Evolutionary conservation across 2,113 vertebrate species (phyloP), one percentile per base, ranked within the genome.

Genomic region (Ictalurus furcatus): DNA sequence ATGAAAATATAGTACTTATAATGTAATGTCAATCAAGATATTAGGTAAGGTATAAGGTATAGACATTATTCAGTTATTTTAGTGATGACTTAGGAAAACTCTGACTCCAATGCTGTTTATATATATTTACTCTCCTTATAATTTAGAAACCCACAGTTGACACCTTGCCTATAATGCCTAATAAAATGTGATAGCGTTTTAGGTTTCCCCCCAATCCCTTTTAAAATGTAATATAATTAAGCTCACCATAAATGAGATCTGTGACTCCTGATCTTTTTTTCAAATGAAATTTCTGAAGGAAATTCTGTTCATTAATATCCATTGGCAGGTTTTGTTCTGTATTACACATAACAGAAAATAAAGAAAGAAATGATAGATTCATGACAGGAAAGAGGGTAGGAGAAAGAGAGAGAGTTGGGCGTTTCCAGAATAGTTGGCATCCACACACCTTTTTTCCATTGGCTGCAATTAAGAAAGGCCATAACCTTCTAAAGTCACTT

Each of bases 231-330:
- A 76, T 23, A 2, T 28, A 52, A 52, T 25, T 52, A 54, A 79
- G 23, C 69, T 83, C 88, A 90, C 90, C 87, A 86, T 74, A 86
- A 54, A 67, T 54, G 23, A 78, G 30, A 82, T 82, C 52, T 69
- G 78, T 28, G 44, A 69, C 63, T 61, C 73, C 37, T 48, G 76
- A 67, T 63, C 61, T 30, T 63, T 80, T 6, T 69, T 17, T 25
- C 30, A n/a, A 34, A 69, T 67, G 34, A 74, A 52, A 63, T 78
- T 30, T 67, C 21, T 65, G 28, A 37, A 79, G 13, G 4, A 34
- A 61, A 28, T 30, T 74, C 19, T n/a, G 67, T 78, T 19, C n/a
- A 40, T 78, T 80, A 82, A 86, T 52, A 86, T 71, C 84, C 56
- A 63, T 61, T 19, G 4, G 17, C 67, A 19, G 54, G 44, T 44